These are phyloP conservation scores for Actinia tenebrosa DNA, from an alignment of 64 coral and sea anemone genomes.

Conservation along the genomic window DNA sequence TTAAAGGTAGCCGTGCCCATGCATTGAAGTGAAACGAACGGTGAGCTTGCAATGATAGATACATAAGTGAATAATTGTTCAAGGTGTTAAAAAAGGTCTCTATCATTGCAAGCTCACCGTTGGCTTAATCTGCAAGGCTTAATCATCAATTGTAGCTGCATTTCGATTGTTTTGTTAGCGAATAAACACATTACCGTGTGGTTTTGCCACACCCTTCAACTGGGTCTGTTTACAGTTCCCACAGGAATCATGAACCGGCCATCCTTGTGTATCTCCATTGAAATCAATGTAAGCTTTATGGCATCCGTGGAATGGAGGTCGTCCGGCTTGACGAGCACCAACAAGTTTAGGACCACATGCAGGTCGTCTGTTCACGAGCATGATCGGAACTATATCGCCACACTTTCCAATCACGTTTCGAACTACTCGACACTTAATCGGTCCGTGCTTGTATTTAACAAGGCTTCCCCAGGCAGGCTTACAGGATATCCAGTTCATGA, in stretches of 20 bases:
- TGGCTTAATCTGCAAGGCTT: not conserved
- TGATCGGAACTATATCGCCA: not conserved
- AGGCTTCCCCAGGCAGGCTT: not conserved
- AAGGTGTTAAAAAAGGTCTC: too few relatives aligned
- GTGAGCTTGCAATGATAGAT: too few relatives aligned
- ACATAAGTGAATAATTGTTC: too few relatives aligned
- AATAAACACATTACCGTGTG: conserved; percentile 35
- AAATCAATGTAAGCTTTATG: not conserved
- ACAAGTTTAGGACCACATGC: not conserved
- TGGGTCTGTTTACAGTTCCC: conserved; percentile 1
- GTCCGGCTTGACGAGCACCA: not conserved
- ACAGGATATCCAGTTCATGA: conserved; percentile 40
- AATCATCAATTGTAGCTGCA: not conserved
- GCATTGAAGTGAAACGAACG: too few relatives aligned
- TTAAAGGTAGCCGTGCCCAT: too few relatives aligned
- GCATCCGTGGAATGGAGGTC: not conserved
- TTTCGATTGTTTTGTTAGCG: not conserved
- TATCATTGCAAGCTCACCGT: too few relatives aligned
- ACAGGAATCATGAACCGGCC: conserved; percentile 39
- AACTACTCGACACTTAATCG: not conserved
- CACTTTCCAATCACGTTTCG: not conserved
- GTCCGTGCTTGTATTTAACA: not conserved
- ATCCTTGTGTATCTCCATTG: not conserved
- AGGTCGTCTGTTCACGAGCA: not conserved
- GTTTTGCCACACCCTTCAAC: conserved; percentile 20